Percentiles rank a stretch among this genome's conserved stretches.
Conservation (phyloP, 2,797 vertebrate species). For the Pogoniulus pusillus region DNA sequence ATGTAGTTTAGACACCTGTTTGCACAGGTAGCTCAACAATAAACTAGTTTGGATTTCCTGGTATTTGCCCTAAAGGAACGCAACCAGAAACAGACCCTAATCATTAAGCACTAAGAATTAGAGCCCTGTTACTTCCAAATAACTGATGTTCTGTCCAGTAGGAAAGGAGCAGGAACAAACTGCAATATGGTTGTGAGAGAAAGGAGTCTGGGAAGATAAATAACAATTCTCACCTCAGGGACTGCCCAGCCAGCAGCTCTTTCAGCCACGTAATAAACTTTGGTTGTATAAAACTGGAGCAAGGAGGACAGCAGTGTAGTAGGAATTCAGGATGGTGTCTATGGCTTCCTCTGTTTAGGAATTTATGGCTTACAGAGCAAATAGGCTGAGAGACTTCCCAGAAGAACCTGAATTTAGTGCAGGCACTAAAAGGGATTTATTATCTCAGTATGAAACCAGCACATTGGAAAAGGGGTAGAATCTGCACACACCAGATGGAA, state of each 20-base stretch:
- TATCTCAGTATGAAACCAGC: neutral
- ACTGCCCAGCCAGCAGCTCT: neutral
- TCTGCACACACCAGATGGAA: neutral
- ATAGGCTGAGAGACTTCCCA: neutral
- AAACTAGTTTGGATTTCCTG: neutral
- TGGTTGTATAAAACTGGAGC: neutral
- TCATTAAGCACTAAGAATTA: neutral
- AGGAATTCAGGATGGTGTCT: neutral
- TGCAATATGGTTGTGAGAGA: neutral
- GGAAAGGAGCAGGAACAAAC: neutral
- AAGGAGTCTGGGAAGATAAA: neutral
- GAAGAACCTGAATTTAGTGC: neutral
- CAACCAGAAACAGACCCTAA: neutral
- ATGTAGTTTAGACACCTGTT: neutral
- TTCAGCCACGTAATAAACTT: neutral
- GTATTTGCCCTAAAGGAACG: neutral
- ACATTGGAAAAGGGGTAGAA: neutral
- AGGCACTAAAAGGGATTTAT: neutral
- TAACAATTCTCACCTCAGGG: neutral
- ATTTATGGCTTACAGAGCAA: neutral
- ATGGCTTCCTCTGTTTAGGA: neutral
- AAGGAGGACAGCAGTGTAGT: neutral
- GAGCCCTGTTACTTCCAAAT: neutral
- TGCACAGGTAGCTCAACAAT: neutral
- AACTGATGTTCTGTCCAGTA: neutral